Percentiles rank a stretch among this genome's conserved stretches.
Evolutionary conservation across 2,888 invertebrate genomes (phyloP).

Genomic region (Encarsia formosa): DNA sequence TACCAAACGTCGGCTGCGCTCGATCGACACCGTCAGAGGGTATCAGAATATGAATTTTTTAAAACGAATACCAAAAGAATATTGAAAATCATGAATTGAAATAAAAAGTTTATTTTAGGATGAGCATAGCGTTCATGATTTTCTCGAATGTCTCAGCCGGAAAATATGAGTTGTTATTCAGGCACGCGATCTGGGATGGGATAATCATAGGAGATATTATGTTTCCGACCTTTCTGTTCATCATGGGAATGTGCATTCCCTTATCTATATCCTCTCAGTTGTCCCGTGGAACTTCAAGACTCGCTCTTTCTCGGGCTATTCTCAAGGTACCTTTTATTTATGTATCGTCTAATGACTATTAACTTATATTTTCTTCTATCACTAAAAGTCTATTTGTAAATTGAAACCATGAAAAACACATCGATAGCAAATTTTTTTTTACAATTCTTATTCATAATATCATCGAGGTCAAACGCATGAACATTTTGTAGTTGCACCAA

Average conservation of each 20-base stretch:
- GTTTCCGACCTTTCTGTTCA: constrained; percentile 97
- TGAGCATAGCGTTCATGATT: constrained; percentile 83
- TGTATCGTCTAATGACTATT: constrained; percentile 4
- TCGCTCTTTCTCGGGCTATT: constrained; percentile 61
- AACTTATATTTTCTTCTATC: neutral
- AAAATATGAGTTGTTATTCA: constrained; percentile 76
- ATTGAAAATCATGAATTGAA: too few species aligned
- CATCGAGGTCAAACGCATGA: too few species aligned
- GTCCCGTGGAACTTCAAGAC: constrained; percentile 60
- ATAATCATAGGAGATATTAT: constrained; percentile 85
- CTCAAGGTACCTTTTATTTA: constrained; percentile 57
- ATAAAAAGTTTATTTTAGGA: constrained; percentile 58
- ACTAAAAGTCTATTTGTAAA: too few species aligned
- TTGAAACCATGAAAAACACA: too few species aligned
- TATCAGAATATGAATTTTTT: constrained; percentile 43
- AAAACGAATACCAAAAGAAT: neutral
- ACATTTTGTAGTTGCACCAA: too few species aligned
- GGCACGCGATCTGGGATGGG: constrained; percentile 94
- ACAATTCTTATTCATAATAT: too few species aligned
- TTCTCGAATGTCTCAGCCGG: constrained; percentile 90
- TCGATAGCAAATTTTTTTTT: too few species aligned
- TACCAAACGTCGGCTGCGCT: too few species aligned
- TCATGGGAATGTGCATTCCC: constrained; percentile 94
- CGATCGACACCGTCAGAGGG: constrained; percentile 80
- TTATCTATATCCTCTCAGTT: constrained; percentile 74